A percentile compares a stretch with the other conserved stretches of the same genome.
Conservation (phyloP, 1,140 invertebrate genomes). For the Atta cephalotes region DNA sequence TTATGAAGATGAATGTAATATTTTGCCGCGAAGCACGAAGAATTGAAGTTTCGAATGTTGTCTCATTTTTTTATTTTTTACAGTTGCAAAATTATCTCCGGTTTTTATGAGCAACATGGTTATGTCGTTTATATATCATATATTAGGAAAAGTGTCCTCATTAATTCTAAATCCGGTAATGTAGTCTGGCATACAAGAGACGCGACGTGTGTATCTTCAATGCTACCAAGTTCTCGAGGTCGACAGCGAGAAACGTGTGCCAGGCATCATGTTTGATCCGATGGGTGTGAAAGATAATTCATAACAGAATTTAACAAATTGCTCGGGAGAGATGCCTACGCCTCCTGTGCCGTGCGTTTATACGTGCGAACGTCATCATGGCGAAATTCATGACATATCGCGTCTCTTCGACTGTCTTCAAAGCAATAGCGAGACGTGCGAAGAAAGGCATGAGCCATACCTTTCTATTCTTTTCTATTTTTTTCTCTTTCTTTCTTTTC, state of each 20-base stretch:
- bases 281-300: conserved; percentile 28
- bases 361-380: conserved; percentile 21
- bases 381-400: conserved; percentile 27
- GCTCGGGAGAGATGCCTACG: conserved; percentile 6
- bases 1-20: conserved; percentile 4
- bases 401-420: conserved; percentile 19
- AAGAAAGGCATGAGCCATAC: background rate
- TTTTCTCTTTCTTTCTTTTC: conserved; percentile 2
- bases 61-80: conserved; percentile 67
- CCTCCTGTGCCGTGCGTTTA: conserved; percentile 5
- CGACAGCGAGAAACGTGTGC: background rate
- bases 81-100: background rate
- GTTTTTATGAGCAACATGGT: background rate
- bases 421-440: background rate
- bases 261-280: background rate
- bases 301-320: conserved; percentile 49
- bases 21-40: conserved; percentile 16
- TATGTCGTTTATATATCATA: no score
- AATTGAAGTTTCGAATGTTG: conserved; percentile 51
- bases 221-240: background rate
- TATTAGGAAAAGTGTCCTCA: background rate
- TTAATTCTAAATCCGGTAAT: background rate
- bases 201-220: background rate
- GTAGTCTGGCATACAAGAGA: background rate
- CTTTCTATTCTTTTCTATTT: conserved; percentile 22